These are phyloP conservation scores for Cairina moschata DNA, from an alignment of 2,113 vertebrate genomes.

Conservation along the genomic window DNA sequence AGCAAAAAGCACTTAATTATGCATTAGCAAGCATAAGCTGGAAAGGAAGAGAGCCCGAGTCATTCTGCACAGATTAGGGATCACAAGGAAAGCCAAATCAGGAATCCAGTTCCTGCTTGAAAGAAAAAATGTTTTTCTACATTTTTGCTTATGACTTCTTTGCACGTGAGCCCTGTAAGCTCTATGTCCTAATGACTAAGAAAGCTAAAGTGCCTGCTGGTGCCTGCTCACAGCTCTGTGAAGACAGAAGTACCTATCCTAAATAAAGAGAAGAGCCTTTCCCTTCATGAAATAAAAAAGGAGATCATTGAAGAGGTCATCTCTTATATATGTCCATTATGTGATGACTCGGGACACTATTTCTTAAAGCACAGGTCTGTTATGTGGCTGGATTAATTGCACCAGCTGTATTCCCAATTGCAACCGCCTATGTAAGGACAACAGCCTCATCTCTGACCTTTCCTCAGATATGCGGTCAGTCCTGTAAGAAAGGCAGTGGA, in stretches of 20 bases:
- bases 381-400: background rate
- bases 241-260: background rate
- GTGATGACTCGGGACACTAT: background rate
- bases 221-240: background rate
- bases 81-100: background rate
- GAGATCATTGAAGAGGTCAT: background rate
- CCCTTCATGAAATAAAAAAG: background rate
- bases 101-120: background rate
- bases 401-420: background rate
- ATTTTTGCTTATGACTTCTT: background rate
- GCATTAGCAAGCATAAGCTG: background rate
- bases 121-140: background rate
- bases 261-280: background rate
- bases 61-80: background rate
- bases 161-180: background rate
- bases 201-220: background rate
- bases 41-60: background rate
- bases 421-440: background rate
- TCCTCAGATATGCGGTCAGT: background rate
- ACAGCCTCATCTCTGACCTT: background rate
- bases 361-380: background rate
- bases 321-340: background rate
- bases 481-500: background rate
- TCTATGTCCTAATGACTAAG: background rate
- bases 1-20: background rate